phyloP scores from a whole-genome alignment of 1,140 invertebrate species.

The Triops longicaudatus region DNA sequence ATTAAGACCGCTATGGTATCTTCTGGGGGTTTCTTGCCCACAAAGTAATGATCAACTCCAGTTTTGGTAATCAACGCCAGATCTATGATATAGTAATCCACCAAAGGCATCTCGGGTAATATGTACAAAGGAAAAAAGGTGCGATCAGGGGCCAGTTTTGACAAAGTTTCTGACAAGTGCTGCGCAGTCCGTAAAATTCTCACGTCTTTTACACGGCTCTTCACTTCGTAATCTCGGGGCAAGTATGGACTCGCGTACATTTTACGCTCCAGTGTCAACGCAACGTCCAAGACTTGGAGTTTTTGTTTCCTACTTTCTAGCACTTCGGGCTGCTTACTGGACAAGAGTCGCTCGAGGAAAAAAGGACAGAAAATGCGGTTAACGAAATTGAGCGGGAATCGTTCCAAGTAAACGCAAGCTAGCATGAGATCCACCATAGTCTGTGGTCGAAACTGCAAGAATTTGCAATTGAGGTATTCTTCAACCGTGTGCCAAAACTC shows the following conservation, averaged over 20 bases:
- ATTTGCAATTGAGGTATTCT: conserved; percentile 47
- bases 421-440: conserved; percentile 53
- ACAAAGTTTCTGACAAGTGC: conserved; percentile 42
- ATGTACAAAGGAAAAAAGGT: conserved; percentile 43
- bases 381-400: conserved; percentile 54
- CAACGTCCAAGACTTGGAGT: conserved; percentile 53
- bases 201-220: conserved; percentile 44
- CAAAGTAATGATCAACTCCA: conserved; percentile 30
- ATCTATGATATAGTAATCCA: conserved; percentile 54
- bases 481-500: conserved; percentile 55
- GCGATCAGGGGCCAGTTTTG: conserved; percentile 38
- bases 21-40: conserved; percentile 35
- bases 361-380: conserved; percentile 52
- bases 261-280: conserved; percentile 54
- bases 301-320: conserved; percentile 40
- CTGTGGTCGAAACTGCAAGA: conserved; percentile 50
- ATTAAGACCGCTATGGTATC: conserved; percentile 46
- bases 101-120: conserved; percentile 46
- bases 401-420: conserved; percentile 54
- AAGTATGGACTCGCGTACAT: conserved; percentile 49
- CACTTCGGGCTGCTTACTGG: conserved; percentile 32
- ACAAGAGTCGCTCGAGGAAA: conserved; percentile 52
- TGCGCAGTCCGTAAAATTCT: conserved; percentile 47
- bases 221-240: conserved; percentile 44
- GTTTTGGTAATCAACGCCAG: conserved; percentile 48